Evolutionary conservation across 2,797 vertebrate species (phyloP).

Genomic region (Chiroxiphia lanceolata): DNA sequence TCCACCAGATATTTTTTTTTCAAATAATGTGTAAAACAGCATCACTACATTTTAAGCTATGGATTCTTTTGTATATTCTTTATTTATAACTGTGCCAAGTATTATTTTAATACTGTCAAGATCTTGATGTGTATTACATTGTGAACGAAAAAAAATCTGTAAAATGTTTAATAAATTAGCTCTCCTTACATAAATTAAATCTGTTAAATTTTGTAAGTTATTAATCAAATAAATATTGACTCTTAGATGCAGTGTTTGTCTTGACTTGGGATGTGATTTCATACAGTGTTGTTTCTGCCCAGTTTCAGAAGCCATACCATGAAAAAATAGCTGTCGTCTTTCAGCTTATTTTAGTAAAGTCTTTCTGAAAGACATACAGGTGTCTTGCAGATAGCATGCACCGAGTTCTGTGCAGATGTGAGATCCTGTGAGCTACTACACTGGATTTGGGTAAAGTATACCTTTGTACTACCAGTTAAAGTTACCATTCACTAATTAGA

Average conservation of each 20-base stretch:
- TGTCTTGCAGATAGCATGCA: background rate
- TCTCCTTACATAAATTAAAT: conserved; percentile 84
- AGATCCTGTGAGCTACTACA: background rate
- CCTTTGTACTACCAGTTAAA: background rate
- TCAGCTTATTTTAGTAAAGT: background rate
- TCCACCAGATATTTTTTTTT: conserved; percentile 63
- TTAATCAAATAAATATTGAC: conserved; percentile 87
- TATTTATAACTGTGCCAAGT: conserved; percentile 88
- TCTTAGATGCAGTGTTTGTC: conserved; percentile 74
- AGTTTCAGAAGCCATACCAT: background rate
- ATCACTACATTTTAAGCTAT: conserved; percentile 78
- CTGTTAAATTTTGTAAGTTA: conserved; percentile 84
- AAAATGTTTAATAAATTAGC: conserved; percentile 85
- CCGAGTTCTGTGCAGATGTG: background rate
- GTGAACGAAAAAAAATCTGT: conserved; percentile 80
- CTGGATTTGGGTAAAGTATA: background rate
- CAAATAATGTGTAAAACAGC: conserved; percentile 71
- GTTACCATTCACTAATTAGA: background rate
- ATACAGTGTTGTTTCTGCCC: background rate
- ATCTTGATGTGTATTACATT: conserved; percentile 80
- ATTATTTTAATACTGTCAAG: conserved; percentile 83
- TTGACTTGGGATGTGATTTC: conserved; percentile 58
- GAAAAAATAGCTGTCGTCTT: background rate
- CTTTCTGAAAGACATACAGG: background rate
- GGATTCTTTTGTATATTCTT: conserved; percentile 78